These are phyloP conservation scores for Atopsyche davidsoni DNA, from an alignment of 1,140 invertebrate species.

Conservation along the genomic window DNA sequence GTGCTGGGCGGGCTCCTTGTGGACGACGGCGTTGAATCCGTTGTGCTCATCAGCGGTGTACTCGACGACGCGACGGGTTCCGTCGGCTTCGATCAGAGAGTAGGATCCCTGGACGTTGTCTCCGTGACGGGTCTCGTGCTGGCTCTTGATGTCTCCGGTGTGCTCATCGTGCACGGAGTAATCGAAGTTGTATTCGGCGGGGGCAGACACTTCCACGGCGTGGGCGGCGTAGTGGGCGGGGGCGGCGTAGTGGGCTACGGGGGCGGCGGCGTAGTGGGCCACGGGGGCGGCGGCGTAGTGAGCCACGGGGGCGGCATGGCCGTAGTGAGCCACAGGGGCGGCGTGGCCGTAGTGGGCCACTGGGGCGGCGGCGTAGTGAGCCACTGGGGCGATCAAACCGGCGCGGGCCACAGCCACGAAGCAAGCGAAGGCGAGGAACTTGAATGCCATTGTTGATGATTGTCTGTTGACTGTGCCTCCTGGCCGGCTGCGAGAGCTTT, in stretches of 20 bases:
- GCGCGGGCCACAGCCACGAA: constrained; percentile 24
- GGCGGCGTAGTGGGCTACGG: constrained; percentile 6
- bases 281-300: constrained; percentile 15
- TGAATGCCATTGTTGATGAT: too few relatives aligned
- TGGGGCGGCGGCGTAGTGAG: constrained; percentile 37
- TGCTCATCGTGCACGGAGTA: constrained; percentile 51
- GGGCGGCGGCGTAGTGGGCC: constrained; percentile 8
- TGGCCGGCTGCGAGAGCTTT: too few relatives aligned
- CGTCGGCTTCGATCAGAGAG: constrained; percentile 57
- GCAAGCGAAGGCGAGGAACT: constrained; percentile 25
- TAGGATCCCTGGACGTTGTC: constrained; percentile 50
- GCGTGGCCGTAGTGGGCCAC: constrained; percentile 32
- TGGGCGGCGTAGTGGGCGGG: constrained; percentile 4
- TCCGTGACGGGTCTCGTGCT: constrained; percentile 48
- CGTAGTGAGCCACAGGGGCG: constrained; percentile 29
- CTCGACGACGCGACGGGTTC: constrained; percentile 62
- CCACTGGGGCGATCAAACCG: constrained; percentile 25
- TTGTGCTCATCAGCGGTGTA: constrained; percentile 67
- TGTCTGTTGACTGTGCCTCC: too few relatives aligned
- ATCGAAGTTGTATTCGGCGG: constrained; percentile 31
- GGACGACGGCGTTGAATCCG: constrained; percentile 64
- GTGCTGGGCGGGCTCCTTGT: constrained; percentile 47
- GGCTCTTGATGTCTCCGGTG: constrained; percentile 52
- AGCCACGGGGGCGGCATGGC: constrained; percentile 13
- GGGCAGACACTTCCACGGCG: constrained; percentile 31